phyloP scores from a whole-genome alignment of 30 jellyfish, hydroid and myxozoan genomes.

The Aurelia aurita region DNA sequence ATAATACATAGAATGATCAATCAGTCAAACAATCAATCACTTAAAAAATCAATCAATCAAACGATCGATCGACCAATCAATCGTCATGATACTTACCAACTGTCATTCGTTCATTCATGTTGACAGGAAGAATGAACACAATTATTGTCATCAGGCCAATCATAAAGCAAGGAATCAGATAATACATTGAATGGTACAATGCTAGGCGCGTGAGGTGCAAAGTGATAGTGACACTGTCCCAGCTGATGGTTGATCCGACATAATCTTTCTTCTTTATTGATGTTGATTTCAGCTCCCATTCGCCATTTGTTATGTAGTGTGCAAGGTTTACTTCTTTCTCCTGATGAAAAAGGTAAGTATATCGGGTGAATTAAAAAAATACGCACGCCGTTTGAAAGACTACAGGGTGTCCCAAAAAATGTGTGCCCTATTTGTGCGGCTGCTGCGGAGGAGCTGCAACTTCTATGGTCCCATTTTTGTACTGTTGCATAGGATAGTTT shows the following conservation, averaged over 20 bases:
- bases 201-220: slow-evolving; percentile 66
- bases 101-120: slow-evolving; percentile 87
- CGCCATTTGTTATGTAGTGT: slow-evolving; percentile 68
- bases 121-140: slow-evolving; percentile 76
- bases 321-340: slow-evolving; percentile 34
- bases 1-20: slow-evolving; percentile 73
- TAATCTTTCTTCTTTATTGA: slow-evolving; percentile 13
- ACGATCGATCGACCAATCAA: too few species aligned
- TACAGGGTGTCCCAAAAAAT: too few species aligned
- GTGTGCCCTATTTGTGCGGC: too few species aligned
- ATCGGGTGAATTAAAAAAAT: too few species aligned
- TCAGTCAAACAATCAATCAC: too few species aligned
- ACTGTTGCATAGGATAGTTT: too few species aligned
- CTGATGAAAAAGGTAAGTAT: too few species aligned
- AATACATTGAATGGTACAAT: slow-evolving; percentile 81
- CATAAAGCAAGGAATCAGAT: slow-evolving; percentile 79
- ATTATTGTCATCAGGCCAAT: slow-evolving; percentile 82
- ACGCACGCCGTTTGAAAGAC: too few species aligned
- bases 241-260: background rate
- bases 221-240: slow-evolving; percentile 60
- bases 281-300: slow-evolving; percentile 71
- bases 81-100: slow-evolving; percentile 54
- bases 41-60: too few species aligned
- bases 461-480: too few species aligned
- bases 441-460: too few species aligned